Evolutionary conservation across 2,797 vertebrate species (phyloP).

Genomic region (Acanthiza pusilla): DNA sequence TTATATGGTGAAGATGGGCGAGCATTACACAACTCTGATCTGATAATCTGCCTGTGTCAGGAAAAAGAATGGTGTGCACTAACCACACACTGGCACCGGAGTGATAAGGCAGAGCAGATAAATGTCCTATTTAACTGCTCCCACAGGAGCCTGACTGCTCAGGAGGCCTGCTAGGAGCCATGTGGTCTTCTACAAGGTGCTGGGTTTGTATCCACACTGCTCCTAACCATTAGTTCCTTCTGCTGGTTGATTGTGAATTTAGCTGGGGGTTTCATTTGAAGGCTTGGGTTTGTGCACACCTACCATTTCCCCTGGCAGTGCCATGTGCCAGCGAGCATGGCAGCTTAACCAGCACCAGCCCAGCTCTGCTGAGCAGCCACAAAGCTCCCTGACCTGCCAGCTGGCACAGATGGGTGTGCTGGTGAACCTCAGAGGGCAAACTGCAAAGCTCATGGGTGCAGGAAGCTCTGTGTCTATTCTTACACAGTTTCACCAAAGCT

Average conservation of each 20-base stretch:
- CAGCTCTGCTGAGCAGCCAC: not conserved
- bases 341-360: not conserved
- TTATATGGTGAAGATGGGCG: not conserved
- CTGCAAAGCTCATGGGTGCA: not conserved
- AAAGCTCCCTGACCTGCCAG: not conserved
- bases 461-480: not conserved
- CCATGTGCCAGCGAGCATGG: fast-evolving
- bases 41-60: not conserved
- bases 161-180: not conserved
- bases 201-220: not conserved
- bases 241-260: not conserved
- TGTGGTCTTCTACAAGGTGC: not conserved
- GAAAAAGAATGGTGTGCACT: not conserved
- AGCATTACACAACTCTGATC: not conserved
- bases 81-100: not conserved
- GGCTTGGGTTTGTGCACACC: not conserved
- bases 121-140: not conserved
- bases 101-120: not conserved
- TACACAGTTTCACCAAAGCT: not conserved
- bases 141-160: not conserved
- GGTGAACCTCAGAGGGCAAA: fast-evolving
- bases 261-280: not conserved
- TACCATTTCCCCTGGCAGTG: not conserved
- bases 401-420: not conserved
- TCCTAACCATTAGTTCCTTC: not conserved